These are phyloP conservation scores for Lysandra bellargus DNA, from an alignment of 2,888 invertebrate species.

Conservation along the genomic window DNA sequence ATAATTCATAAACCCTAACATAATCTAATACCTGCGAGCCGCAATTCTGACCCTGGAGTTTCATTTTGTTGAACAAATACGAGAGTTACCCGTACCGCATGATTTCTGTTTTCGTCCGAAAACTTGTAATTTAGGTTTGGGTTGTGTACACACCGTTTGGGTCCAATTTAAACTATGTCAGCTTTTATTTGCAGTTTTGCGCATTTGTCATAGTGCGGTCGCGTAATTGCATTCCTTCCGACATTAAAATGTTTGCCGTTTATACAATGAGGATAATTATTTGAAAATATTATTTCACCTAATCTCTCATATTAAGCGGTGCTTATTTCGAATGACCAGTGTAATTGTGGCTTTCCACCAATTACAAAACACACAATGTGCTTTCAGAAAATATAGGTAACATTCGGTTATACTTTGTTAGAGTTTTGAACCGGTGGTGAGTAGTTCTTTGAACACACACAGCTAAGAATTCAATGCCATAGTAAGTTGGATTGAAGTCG, in stretches of 20 bases:
- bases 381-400: neutral
- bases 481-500: too few species aligned
- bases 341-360: neutral
- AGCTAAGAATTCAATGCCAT: too few species aligned
- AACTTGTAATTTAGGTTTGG: slow-evolving; percentile 66
- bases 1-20: neutral
- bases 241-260: slow-evolving; percentile 26
- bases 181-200: slow-evolving; percentile 78
- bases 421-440: neutral
- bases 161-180: slow-evolving; percentile 75
- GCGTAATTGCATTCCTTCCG: slow-evolving; percentile 18
- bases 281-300: neutral
- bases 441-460: too few species aligned
- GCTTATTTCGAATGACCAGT: slow-evolving; percentile 1
- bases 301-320: slow-evolving; percentile 8
- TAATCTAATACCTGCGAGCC: neutral
- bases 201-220: slow-evolving; percentile 66
- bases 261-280: slow-evolving; percentile 6
- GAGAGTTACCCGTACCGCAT: slow-evolving; percentile 59
- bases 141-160: slow-evolving; percentile 76
- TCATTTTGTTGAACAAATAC: slow-evolving; percentile 57
- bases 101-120: slow-evolving; percentile 61
- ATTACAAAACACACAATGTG: neutral
- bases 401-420: neutral
- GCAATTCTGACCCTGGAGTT: neutral